phyloP scores from a whole-genome alignment of 2,888 invertebrate genomes.

The Meta bourneti region DNA sequence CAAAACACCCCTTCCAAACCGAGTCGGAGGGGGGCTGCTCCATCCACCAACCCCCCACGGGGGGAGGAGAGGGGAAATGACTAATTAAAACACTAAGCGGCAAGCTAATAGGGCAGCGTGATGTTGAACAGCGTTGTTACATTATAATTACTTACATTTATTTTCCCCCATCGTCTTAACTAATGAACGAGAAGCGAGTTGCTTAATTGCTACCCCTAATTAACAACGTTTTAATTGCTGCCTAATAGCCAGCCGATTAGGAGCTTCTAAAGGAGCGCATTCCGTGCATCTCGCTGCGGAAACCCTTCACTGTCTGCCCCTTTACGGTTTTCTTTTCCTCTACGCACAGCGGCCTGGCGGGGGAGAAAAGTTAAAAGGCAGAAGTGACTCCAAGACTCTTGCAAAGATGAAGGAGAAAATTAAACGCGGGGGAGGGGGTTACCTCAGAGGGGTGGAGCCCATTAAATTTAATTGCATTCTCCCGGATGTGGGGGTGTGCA shows the following conservation, averaged over 20 bases:
- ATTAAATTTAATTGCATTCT: constrained; percentile 76
- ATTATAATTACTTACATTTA: constrained; percentile 76
- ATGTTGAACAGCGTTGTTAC: constrained; percentile 75
- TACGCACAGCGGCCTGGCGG: background rate
- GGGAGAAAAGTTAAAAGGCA: constrained; percentile 71
- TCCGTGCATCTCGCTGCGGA: constrained; percentile 45
- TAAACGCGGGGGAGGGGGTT: constrained; percentile 42
- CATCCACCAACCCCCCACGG: background rate
- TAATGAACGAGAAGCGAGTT: constrained; percentile 66
- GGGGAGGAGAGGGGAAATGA: constrained; percentile 10
- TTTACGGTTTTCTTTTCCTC: constrained; percentile 45
- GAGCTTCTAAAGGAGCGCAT: constrained; percentile 68
- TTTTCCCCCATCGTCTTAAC: constrained; percentile 73
- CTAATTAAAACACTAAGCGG: constrained; percentile 74
- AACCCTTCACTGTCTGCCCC: background rate
- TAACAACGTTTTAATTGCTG: constrained; percentile 77
- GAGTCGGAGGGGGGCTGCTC: background rate
- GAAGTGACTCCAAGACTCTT: constrained; percentile 40
- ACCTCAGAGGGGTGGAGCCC: constrained; percentile 33
- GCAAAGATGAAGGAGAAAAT: constrained; percentile 66
- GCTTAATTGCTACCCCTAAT: constrained; percentile 75
- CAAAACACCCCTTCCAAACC: background rate
- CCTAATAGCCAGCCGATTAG: constrained; percentile 73
- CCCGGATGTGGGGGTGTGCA: background rate
- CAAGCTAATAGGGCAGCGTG: constrained; percentile 74